These are phyloP conservation scores for Drosophila yakuba DNA, from an alignment of 1,140 invertebrate species.

Conservation along the genomic window DNA sequence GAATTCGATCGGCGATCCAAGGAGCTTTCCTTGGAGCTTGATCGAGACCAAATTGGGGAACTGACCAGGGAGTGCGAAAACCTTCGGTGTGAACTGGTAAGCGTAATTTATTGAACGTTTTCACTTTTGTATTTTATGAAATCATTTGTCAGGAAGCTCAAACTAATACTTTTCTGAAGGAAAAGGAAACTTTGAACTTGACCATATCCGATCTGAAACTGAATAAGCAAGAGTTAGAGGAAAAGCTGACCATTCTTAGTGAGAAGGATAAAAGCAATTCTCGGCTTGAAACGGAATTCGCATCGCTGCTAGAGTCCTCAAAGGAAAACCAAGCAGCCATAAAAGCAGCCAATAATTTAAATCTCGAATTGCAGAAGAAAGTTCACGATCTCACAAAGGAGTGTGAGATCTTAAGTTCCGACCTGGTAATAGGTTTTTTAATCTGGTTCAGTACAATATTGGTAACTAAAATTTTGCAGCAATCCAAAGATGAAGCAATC, in stretches of 20 bases:
- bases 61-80: constrained; percentile 21
- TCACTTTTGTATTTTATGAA: not conserved
- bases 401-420: constrained; percentile 10
- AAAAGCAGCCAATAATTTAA: constrained; percentile 4
- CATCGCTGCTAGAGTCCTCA: not conserved
- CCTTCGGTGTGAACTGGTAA: constrained; percentile 32
- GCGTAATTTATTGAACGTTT: not conserved
- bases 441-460: not conserved
- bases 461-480: not conserved
- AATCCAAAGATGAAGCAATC: not conserved
- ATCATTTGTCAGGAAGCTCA: not conserved
- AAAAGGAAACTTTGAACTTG: not conserved
- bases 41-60: not conserved
- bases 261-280: not conserved
- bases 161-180: not conserved
- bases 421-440: constrained; percentile 17
- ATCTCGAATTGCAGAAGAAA: not conserved
- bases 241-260: not conserved
- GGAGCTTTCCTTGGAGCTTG: not conserved
- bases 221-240: constrained; percentile 1
- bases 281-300: not conserved
- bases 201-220: not conserved
- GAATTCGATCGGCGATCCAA: constrained; percentile 6
- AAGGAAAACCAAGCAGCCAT: not conserved
- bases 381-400: constrained; percentile 12